These are phyloP conservation scores for Sclerurus mexicanus DNA, from an alignment of 2,113 vertebrate genomes.

Conservation along the genomic window DNA sequence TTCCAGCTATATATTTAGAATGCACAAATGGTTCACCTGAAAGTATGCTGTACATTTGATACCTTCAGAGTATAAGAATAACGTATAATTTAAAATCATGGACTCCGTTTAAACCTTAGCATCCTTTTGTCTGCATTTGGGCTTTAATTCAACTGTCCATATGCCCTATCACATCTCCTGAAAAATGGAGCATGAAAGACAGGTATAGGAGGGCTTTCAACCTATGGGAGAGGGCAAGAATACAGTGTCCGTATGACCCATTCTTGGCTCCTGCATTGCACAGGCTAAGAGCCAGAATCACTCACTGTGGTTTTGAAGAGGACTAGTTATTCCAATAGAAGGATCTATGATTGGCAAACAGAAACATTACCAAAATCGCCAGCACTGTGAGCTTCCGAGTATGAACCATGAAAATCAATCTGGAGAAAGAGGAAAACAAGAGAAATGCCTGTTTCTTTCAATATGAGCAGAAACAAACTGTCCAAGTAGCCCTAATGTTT, in stretches of 20 bases:
- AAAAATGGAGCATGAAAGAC: background rate
- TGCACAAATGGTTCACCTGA: background rate
- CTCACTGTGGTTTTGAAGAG: background rate
- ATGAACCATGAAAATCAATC: conserved; percentile 79
- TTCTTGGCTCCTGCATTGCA: background rate
- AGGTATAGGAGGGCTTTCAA: background rate
- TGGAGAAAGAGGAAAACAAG: conserved; percentile 40
- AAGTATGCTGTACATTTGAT: background rate
- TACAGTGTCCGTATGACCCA: background rate
- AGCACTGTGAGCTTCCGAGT: conserved; percentile 68
- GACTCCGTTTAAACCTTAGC: background rate
- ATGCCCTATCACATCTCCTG: background rate
- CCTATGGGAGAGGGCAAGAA: background rate
- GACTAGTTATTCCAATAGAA: background rate
- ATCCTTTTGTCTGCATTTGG: background rate
- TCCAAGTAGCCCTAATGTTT: background rate
- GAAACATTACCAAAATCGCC: conserved; percentile 78
- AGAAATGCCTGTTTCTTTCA: background rate
- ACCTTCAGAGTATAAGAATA: background rate
- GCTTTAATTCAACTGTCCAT: background rate
- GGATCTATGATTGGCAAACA: background rate
- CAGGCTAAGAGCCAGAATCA: background rate
- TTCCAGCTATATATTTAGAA: background rate
- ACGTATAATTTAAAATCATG: background rate
- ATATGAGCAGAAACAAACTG: background rate